phyloP scores from a whole-genome alignment of 53 echinoderm and acorn worm genomes.

The Glandiceps talaboti region DNA sequence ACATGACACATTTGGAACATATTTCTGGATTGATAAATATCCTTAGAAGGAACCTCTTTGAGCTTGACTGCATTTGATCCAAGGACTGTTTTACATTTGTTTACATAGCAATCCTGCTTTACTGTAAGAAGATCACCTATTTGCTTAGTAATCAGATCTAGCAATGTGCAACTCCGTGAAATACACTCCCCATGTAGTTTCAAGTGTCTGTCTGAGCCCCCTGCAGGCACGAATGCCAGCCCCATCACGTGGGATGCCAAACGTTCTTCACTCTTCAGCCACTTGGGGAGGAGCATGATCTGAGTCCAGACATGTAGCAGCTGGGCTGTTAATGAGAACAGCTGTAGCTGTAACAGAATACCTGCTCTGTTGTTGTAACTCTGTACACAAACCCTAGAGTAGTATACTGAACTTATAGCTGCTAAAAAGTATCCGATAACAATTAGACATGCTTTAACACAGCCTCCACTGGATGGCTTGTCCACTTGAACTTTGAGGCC shows the following conservation, averaged over 20 bases:
- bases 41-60: background rate
- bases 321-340: background rate
- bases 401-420: background rate
- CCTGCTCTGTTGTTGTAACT: background rate
- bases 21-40: too few relatives aligned
- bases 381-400: background rate
- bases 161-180: too few relatives aligned
- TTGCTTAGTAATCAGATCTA: background rate
- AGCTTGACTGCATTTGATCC: background rate
- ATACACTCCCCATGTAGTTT: too few relatives aligned
- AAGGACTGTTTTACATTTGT: background rate
- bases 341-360: background rate
- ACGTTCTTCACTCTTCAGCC: background rate
- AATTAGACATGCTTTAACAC: background rate
- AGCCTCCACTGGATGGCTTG: background rate
- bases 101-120: background rate
- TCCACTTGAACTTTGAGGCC: background rate
- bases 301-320: background rate
- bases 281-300: background rate
- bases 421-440: background rate
- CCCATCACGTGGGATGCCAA: background rate
- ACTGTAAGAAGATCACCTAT: background rate
- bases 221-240: background rate
- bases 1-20: too few relatives aligned
- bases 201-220: background rate